Conservation (phyloP, 2,888 invertebrate genomes). For the Agriotes lineatus region DNA sequence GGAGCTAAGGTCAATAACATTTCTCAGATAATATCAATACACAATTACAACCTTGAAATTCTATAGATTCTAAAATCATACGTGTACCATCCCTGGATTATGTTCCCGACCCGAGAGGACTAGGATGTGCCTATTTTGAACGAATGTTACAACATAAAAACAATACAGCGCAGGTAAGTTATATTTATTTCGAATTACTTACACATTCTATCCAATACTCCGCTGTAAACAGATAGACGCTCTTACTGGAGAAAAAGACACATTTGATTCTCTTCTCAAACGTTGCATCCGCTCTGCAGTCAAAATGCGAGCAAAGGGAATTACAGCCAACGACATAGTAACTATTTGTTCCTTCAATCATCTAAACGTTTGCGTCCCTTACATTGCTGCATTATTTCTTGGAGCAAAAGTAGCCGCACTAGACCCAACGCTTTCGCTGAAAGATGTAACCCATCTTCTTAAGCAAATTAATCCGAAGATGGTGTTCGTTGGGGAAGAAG, state of each 20-base stretch:
- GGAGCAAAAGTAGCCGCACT: slow-evolving; percentile 60
- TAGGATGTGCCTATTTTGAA: slow-evolving; percentile 55
- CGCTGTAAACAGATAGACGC: slow-evolving; percentile 36
- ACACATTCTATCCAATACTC: too few species aligned
- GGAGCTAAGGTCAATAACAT: too few species aligned
- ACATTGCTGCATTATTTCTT: slow-evolving; percentile 66
- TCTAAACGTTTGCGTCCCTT: slow-evolving; percentile 65
- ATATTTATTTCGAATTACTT: too few species aligned
- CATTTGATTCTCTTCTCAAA: slow-evolving; percentile 56
- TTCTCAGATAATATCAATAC: too few species aligned
- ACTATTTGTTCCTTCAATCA: slow-evolving; percentile 66
- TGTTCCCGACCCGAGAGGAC: slow-evolving; percentile 52
- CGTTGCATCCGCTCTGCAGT: slow-evolving; percentile 21
- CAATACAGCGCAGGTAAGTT: slow-evolving; percentile 56
- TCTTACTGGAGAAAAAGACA: slow-evolving; percentile 54
- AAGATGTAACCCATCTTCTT: slow-evolving; percentile 51
- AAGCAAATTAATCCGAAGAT: slow-evolving; percentile 51
- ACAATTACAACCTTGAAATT: too few species aligned
- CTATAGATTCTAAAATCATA: too few species aligned
- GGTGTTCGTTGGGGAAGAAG: slow-evolving; percentile 51
- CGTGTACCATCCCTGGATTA: slow-evolving; percentile 45
- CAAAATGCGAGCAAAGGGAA: slow-evolving; percentile 54
- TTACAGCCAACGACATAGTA: slow-evolving; percentile 66
- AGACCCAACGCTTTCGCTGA: slow-evolving; percentile 52
- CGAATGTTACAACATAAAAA: slow-evolving; percentile 53